Conservation (phyloP, 2,113 vertebrate genomes). For the Parotia lawesii region DNA sequence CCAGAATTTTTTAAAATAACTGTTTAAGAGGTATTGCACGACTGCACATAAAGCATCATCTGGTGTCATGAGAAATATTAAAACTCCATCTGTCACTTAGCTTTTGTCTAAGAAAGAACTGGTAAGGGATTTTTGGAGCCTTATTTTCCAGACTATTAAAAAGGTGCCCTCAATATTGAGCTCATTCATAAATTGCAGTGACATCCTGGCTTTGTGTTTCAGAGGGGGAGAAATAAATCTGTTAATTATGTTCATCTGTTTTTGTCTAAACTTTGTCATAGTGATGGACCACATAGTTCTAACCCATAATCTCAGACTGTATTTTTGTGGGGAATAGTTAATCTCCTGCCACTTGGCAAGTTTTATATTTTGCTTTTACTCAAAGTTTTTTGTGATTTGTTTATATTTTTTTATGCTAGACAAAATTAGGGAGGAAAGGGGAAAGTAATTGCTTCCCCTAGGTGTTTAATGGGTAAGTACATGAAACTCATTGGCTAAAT, state of each 20-base stretch:
- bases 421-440: neutral
- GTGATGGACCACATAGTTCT: neutral
- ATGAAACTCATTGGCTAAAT: neutral
- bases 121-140: neutral
- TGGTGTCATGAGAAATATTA: conserved; percentile 4
- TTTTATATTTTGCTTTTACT: neutral
- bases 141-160: neutral
- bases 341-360: neutral
- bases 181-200: neutral
- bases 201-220: neutral
- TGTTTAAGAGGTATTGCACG: neutral
- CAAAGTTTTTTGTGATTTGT: neutral
- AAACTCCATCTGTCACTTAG: conserved; percentile 33
- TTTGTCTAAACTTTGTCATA: neutral
- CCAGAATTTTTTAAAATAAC: neutral
- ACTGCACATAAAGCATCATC: neutral
- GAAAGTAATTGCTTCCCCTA: neutral
- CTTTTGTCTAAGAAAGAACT: neutral
- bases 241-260: neutral
- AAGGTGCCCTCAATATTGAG: neutral
- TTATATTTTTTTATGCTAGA: neutral
- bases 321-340: neutral
- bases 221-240: neutral
- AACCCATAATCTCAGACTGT: neutral
- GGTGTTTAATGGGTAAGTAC: neutral